Base-by-base conservation (phyloP, 2,888 invertebrate genomes). In the Xanthorhoe spadicearia region DNA sequence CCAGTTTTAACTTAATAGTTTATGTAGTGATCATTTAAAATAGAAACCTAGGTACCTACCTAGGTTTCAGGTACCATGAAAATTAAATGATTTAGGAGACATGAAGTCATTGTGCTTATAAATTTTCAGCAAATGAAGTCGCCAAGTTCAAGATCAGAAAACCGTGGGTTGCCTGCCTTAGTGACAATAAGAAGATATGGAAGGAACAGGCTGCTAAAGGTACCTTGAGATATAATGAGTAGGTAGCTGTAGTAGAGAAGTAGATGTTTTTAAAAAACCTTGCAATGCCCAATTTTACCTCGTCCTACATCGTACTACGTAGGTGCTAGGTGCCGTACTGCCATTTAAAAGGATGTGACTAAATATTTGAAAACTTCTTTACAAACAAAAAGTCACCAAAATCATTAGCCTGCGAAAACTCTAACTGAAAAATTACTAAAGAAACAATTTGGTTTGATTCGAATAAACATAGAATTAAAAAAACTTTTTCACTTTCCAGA, bases 101-200 rank as follows among this genome's bases (percentile, higher is more conserved):
- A 15, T 48, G 17, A 48, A 48, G 8, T 15, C 7, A 48, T 15
- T 15, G 15, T 48, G 15, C 38, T 46, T 55, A 15, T 55, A 8
- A 38, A 15, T 10, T 86, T 86, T 55, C 87, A 89, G 90, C 84
- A 64, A 87, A 79, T 55, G 91, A 93, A 71, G 76, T 79, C 9
- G 82, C 73, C 61, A 86, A 94, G 79, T 95, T 95, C 80, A 94
- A 94, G 83, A 95, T 97, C 68, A 94, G 95, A 72, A 96, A 97
- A 81, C 97, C 97, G 0, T 98, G 98, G 98, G 92, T 95, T 48
- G 90, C 94, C 28, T 97, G 96, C 85, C 94, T 98, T 58, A 93
- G 93, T 50, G 96, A 96, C 76, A 98, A 98, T 88, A 97, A 97
- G 87, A 94, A 94, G 76, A 96, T 96, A 78, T 98, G 97, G 98